Conservation (phyloP, 2,888 invertebrate species). For the Amblyjoppa proteus region DNA sequence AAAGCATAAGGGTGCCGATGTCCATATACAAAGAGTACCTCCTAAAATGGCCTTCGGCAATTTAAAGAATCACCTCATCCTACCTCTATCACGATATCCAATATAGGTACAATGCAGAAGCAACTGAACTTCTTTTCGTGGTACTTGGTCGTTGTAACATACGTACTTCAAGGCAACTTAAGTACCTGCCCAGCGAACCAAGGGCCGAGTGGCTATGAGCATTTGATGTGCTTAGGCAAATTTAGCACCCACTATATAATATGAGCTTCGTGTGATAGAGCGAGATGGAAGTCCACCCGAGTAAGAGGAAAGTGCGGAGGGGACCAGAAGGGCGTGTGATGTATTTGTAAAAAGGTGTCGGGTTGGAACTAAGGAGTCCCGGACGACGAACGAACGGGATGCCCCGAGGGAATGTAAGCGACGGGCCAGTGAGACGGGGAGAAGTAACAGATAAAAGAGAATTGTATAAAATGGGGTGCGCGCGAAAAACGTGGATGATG, state of each 20-base stretch:
- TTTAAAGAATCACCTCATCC: constrained; percentile 34
- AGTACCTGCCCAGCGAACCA: constrained; percentile 77
- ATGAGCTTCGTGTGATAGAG: constrained; percentile 66
- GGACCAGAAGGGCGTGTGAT: constrained; percentile 83
- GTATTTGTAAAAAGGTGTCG: constrained; percentile 85
- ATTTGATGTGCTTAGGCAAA: constrained; percentile 83
- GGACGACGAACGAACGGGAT: constrained; percentile 75
- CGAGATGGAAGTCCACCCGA: constrained; percentile 46
- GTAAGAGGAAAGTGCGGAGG: constrained; percentile 47
- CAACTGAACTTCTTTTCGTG: constrained; percentile 28
- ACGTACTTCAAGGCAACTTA: constrained; percentile 62
- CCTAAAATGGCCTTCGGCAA: constrained; percentile 65
- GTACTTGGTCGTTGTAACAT: constrained; percentile 55
- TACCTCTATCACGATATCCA: constrained; percentile 54
- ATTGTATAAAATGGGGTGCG: constrained; percentile 84
- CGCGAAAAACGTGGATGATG: constrained; percentile 70
- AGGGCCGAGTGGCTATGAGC: constrained; percentile 77
- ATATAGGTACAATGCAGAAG: constrained; percentile 26
- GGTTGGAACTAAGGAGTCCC: constrained; percentile 83
- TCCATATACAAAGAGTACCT: constrained; percentile 40
- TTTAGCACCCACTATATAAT: constrained; percentile 79
- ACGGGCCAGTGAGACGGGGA: constrained; percentile 73
- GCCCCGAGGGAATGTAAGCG: constrained; percentile 82
- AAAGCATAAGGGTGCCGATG: constrained; percentile 16
- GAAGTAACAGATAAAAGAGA: constrained; percentile 84